Base-by-base conservation (phyloP, 1,140 invertebrate species). In the Pantala flavescens region DNA sequence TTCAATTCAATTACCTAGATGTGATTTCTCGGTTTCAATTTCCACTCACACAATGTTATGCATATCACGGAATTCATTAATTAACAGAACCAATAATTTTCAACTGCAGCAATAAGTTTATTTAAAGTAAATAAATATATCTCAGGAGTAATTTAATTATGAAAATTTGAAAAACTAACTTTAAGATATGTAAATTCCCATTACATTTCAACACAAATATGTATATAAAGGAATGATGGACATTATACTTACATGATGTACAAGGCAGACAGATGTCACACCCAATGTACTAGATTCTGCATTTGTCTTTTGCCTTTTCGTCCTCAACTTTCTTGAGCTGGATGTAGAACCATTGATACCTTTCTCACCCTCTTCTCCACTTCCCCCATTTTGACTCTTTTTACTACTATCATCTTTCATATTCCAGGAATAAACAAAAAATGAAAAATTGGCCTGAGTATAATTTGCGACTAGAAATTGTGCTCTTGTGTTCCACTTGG, bases 381-480 rank as follows among this genome's bases (percentile, higher is more conserved):
- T 49, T 83, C 83, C 7, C 85, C 81, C 76, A 84, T 81, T 28
- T 83, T 81, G 0, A 63, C 16, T 19, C 12, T 14, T 63, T 12
- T 63, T 63, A 12, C 49, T 63, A 19, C 79, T 75, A 12, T 82
- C 79, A 76, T 83, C 83, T 0, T 79, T 79, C 43, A 80, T 79
- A 73, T 82, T 82, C 81, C 82, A 86, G 74, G 81, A 81, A 78
- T 82, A 81, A 74, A 84, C 82, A 78, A 84, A 81, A 78, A 84
- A 81, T 24, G 82, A 82, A 7, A 84, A 74, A 23, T 81, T 81
- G 43, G 85, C 85, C 80, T 85, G 82, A 12, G 84, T 82, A 71
- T 84, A 86, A 80, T 87, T 85, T 71, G 81, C 79, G 0, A 87
- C 85, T 71, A 87, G 83, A 76, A 87, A 85, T 79, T 87, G 85